phyloP scores from a whole-genome alignment of 2,797 vertebrate species.

The Psittacula derbiana region DNA sequence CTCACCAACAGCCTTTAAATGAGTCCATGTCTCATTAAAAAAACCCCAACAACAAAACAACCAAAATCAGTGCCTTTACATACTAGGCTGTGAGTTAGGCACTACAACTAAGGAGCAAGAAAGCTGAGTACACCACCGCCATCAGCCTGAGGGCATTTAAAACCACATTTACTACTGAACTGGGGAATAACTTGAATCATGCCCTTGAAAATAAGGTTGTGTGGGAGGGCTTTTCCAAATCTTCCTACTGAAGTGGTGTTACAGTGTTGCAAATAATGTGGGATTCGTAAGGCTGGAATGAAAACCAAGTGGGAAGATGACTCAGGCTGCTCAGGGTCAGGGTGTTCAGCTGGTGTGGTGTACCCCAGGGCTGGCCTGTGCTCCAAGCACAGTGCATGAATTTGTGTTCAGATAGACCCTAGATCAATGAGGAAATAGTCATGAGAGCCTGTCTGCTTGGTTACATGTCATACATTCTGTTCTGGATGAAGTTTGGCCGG shows the following conservation, averaged over 20 bases:
- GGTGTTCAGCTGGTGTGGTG: rapidly evolving
- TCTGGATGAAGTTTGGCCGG: neutral
- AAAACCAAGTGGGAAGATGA: neutral
- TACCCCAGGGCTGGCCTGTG: neutral
- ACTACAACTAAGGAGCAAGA: neutral
- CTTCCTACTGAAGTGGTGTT: neutral
- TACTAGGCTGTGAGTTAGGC: neutral
- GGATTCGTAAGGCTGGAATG: neutral
- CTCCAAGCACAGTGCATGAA: neutral
- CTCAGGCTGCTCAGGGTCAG: neutral
- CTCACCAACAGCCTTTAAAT: neutral
- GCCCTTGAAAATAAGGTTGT: neutral
- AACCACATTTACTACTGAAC: neutral
- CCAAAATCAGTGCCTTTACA: neutral
- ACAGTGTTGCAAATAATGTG: neutral
- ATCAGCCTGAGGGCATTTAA: neutral
- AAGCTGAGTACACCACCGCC: neutral
- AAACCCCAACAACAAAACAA: rapidly evolving
- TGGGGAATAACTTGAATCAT: neutral
- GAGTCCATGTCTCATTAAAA: neutral
- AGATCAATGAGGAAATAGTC: neutral
- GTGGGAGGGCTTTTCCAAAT: neutral
- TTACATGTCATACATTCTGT: neutral
- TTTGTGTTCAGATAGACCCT: neutral
- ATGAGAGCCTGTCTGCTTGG: neutral